Percentiles rank a stretch among this genome's conserved stretches.
Evolutionary conservation across 2,888 invertebrate genomes (phyloP).

Genomic region (Phortica okadai): DNA sequence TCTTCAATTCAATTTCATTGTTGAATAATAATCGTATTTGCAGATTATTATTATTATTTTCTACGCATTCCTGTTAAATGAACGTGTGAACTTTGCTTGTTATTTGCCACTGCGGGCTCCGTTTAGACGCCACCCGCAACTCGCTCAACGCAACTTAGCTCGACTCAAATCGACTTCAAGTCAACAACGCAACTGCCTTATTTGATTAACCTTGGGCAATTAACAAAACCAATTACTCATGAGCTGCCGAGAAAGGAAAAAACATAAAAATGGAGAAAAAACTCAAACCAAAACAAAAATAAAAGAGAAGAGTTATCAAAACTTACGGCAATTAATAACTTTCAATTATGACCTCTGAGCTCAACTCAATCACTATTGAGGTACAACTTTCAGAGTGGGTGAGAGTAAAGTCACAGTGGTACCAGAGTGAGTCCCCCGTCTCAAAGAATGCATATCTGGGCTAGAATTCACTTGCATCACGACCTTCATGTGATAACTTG

Average conservation of each 20-base stretch:
- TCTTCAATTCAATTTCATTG: not conserved
- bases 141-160: too few relatives aligned
- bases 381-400: not conserved
- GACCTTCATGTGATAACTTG: too few relatives aligned
- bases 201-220: conserved; percentile 58
- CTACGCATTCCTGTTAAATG: conserved; percentile 54
- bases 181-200: conserved; percentile 3
- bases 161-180: not conserved
- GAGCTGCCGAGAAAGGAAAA: conserved; percentile 19
- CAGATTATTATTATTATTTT: conserved; percentile 33
- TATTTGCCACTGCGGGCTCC: conserved; percentile 26
- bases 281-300: not conserved
- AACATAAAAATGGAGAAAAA: not conserved
- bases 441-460: too few relatives aligned
- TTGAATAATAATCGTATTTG: conserved; percentile 36
- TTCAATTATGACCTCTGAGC: not conserved
- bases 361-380: too few relatives aligned
- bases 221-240: conserved; percentile 39
- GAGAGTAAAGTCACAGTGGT: not conserved
- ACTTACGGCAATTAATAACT: not conserved
- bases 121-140: not conserved
- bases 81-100: conserved; percentile 61
- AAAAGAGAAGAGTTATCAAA: not conserved
- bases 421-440: too few relatives aligned
- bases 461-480: too few relatives aligned